Conservation (phyloP, 2,888 invertebrate genomes). For the Tipula helvola region DNA sequence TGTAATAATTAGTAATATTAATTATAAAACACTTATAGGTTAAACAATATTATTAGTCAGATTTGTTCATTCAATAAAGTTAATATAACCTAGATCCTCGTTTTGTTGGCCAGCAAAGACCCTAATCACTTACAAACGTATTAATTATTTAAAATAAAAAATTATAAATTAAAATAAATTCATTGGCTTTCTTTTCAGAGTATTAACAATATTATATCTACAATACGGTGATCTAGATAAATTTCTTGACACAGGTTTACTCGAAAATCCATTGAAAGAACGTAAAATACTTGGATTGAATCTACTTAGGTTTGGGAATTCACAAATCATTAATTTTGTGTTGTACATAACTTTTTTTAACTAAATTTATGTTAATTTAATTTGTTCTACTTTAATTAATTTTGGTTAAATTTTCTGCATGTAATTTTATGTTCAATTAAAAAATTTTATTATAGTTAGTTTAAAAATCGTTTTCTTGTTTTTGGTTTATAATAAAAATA, state of each 20-base stretch:
- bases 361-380: neutral
- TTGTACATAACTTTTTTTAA: neutral
- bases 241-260: constrained; percentile 12
- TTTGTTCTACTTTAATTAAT: neutral
- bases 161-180: neutral
- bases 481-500: neutral
- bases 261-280: constrained; percentile 13
- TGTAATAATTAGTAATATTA: neutral
- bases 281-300: constrained; percentile 14
- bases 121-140: too few relatives aligned
- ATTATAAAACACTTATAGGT: neutral
- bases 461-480: neutral
- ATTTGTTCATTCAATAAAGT: too few relatives aligned
- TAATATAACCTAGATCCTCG: too few relatives aligned
- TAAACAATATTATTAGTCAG: too few relatives aligned
- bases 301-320: constrained; percentile 14
- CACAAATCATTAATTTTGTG: neutral
- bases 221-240: constrained; percentile 14
- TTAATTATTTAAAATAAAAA: neutral
- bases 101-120: too few relatives aligned
- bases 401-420: neutral
- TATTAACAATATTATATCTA: constrained; percentile 13
- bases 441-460: neutral
- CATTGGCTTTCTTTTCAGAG: constrained; percentile 6
- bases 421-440: neutral